A percentile compares a stretch with the other conserved stretches of the same genome.
Conservation (phyloP, 2,113 vertebrate genomes). For the Antennarius striatus region DNA sequence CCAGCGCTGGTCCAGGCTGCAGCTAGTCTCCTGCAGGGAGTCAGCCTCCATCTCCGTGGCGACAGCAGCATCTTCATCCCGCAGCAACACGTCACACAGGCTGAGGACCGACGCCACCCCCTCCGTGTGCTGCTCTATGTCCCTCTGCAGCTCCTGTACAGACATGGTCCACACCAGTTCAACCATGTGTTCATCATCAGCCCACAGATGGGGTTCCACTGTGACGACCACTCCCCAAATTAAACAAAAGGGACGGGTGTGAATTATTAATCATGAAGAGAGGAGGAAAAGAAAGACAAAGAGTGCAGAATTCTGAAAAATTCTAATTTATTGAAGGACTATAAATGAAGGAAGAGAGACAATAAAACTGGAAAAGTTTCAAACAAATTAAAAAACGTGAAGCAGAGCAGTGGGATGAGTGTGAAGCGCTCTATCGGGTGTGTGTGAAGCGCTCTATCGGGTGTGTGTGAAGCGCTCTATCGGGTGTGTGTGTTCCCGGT, state of each 20-base stretch:
- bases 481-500: neutral
- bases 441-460: neutral
- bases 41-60: constrained; percentile 84
- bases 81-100: constrained; percentile 88
- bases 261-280: constrained; percentile 53
- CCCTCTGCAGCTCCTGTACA: constrained; percentile 89
- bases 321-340: too few species aligned
- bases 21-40: constrained; percentile 90
- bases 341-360: neutral
- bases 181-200: neutral
- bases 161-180: neutral
- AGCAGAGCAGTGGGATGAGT: neutral
- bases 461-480: neutral
- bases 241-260: constrained; percentile 45
- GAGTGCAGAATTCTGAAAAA: too few species aligned
- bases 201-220: neutral
- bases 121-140: constrained; percentile 91
- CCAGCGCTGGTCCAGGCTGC: constrained; percentile 93
- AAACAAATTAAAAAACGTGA: neutral
- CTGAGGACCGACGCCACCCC: constrained; percentile 88
- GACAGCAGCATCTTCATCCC: constrained; percentile 86
- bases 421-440: neutral
- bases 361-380: neutral
- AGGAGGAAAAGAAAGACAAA: constrained; percentile 7
- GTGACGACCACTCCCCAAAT: constrained; percentile 48